Percentiles rank a stretch among this genome's conserved stretches.
Conservation (phyloP, 2,888 invertebrate species). For the Oxycera nigricornis region DNA sequence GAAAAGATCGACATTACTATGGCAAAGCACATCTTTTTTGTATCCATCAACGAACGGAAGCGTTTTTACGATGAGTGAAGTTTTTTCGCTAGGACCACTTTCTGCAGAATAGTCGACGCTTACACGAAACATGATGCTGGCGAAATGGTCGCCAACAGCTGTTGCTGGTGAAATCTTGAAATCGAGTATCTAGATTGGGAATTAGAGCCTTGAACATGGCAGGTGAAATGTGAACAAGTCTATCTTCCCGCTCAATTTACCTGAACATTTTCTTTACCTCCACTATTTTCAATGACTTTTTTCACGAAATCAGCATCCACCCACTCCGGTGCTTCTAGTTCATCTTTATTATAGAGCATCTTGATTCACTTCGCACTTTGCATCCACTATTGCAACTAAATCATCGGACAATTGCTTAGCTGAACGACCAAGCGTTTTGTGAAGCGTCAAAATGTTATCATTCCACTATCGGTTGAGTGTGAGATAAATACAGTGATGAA, state of each 20-base stretch:
- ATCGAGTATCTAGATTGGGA: background rate
- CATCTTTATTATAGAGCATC: slow-evolving; percentile 24
- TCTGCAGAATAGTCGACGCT: background rate
- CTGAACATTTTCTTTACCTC: background rate
- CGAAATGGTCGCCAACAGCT: slow-evolving; percentile 20
- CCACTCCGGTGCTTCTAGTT: slow-evolving; percentile 23
- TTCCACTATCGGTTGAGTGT: too few species aligned
- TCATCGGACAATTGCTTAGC: too few species aligned
- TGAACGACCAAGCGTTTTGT: too few species aligned
- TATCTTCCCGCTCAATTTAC: too few species aligned
- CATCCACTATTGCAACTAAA: too few species aligned
- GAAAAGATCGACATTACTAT: background rate
- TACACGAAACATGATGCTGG: slow-evolving; percentile 14
- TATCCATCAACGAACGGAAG: slow-evolving; percentile 2
- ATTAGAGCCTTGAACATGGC: background rate
- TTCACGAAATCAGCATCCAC: slow-evolving; percentile 3
- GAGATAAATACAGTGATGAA: too few species aligned
- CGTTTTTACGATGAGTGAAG: slow-evolving; percentile 16
- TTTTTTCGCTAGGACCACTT: background rate
- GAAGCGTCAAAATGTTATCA: too few species aligned
- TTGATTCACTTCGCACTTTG: background rate
- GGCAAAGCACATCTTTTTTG: slow-evolving; percentile 1
- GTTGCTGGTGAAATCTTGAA: slow-evolving; percentile 21
- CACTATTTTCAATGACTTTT: background rate
- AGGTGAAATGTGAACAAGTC: background rate